phyloP scores from a whole-genome alignment of 2,113 vertebrate species.

The Phycodurus eques region DNA sequence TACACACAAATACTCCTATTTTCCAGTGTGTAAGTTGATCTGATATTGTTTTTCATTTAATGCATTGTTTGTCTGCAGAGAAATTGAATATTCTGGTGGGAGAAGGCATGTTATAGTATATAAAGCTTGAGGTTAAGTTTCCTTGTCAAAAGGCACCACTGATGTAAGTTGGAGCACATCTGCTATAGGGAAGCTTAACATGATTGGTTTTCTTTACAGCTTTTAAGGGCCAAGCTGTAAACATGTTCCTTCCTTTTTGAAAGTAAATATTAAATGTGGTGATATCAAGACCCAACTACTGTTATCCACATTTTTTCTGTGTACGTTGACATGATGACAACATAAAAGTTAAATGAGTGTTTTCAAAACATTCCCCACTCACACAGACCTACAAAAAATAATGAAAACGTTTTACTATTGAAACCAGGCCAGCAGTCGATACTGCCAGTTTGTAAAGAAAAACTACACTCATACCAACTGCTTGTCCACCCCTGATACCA shows the following conservation, averaged over 20 bases:
- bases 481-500: background rate
- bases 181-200: background rate
- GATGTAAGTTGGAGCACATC: background rate
- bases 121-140: background rate
- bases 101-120: constrained; percentile 24
- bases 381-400: too few relatives aligned
- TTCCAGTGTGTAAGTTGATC: constrained; percentile 26
- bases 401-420: too few relatives aligned
- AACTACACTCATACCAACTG: background rate
- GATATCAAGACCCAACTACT: background rate
- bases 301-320: background rate
- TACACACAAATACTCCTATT: constrained; percentile 33
- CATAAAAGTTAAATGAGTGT: background rate
- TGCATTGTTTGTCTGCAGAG: constrained; percentile 16
- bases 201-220: background rate
- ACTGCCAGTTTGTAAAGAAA: background rate
- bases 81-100: constrained; percentile 21
- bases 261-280: background rate
- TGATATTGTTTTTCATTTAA: constrained; percentile 42
- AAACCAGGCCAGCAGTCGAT: background rate
- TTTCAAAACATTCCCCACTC: too few relatives aligned
- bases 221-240: background rate
- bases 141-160: background rate
- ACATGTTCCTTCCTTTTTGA: background rate
- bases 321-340: background rate